Conservation (phyloP, 2,113 vertebrate genomes). For the Baryphthengus martii region DNA sequence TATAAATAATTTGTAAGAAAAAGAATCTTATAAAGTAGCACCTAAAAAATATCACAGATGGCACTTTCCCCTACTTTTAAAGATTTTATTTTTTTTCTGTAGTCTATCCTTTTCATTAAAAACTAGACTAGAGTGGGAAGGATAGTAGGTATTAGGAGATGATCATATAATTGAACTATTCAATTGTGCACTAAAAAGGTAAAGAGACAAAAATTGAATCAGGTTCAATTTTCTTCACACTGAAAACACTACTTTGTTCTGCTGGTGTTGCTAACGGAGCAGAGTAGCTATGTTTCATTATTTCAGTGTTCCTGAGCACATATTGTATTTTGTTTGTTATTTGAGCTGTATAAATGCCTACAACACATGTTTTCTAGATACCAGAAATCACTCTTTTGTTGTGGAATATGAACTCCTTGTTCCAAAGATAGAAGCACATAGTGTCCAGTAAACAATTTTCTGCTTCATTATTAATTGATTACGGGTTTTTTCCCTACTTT, state of each 20-base stretch:
- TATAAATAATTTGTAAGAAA: not conserved
- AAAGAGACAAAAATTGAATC: not conserved
- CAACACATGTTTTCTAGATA: not conserved
- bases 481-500: not conserved
- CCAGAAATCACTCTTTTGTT: not conserved
- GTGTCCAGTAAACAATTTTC: not conserved
- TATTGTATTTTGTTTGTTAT: not conserved
- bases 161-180: not conserved
- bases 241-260: not conserved
- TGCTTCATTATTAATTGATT: not conserved
- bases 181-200: not conserved
- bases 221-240: not conserved
- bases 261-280: not conserved
- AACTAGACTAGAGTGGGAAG: not conserved
- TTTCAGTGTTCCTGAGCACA: not conserved
- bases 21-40: not conserved
- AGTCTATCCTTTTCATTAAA: not conserved
- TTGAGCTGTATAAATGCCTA: not conserved
- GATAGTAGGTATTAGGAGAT: not conserved
- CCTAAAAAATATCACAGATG: not conserved
- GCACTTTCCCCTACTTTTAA: not conserved
- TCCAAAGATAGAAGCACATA: not conserved
- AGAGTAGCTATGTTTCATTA: not conserved
- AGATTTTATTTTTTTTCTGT: not conserved
- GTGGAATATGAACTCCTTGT: not conserved